These are phyloP conservation scores for Phortica okadai DNA, from an alignment of 2,888 invertebrate species.

Conservation along the genomic window DNA sequence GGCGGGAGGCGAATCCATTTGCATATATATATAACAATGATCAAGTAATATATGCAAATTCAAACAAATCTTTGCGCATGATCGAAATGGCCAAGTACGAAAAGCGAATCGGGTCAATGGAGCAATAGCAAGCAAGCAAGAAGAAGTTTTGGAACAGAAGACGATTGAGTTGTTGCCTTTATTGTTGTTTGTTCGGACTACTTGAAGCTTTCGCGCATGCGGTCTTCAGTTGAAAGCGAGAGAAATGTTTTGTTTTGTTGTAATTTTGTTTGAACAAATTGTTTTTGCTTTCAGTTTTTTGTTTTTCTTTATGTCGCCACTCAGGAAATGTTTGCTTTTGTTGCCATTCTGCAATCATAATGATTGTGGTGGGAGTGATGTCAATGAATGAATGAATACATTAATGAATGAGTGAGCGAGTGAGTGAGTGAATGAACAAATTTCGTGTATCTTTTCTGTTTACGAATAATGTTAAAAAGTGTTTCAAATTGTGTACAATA, in stretches of 20 bases:
- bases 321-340: not conserved
- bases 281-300: not conserved
- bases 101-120: slow-evolving; percentile 6
- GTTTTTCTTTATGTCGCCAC: not conserved
- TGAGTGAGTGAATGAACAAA: not conserved
- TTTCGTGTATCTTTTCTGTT: slow-evolving; percentile 17
- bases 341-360: slow-evolving; percentile 16
- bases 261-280: not conserved
- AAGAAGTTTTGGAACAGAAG: not conserved
- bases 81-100: slow-evolving; percentile 9
- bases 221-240: not conserved
- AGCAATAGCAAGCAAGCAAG: not conserved
- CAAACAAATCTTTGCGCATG: slow-evolving; percentile 16
- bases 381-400: slow-evolving; percentile 6
- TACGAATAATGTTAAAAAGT: slow-evolving; percentile 51
- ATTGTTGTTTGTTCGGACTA: not conserved
- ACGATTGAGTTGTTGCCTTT: not conserved
- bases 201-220: not conserved
- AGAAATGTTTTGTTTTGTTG: not conserved
- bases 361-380: slow-evolving; percentile 22
- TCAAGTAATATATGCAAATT: slow-evolving; percentile 11
- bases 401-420: slow-evolving; percentile 12
- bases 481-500: slow-evolving; percentile 45
- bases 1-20: not conserved
- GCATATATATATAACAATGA: not conserved